These are phyloP conservation scores for Heliothis peltigera DNA, from an alignment of 2,888 invertebrate species.

Conservation along the genomic window DNA sequence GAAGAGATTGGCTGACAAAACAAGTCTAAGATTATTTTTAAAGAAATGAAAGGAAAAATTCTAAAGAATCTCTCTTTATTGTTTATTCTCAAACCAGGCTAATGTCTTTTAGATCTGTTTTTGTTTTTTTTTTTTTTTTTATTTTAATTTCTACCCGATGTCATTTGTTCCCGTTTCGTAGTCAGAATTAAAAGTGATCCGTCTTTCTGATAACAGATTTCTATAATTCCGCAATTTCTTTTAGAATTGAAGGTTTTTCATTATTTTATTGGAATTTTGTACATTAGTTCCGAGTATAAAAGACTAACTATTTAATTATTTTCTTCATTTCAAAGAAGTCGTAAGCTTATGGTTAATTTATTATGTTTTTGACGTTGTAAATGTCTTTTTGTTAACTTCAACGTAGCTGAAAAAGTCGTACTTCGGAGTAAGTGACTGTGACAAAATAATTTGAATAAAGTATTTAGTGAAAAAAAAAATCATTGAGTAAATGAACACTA, in stretches of 20 bases:
- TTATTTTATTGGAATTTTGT: neutral
- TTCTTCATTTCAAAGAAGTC: too few relatives aligned
- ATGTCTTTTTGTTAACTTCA: too few relatives aligned
- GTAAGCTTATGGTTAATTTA: too few relatives aligned
- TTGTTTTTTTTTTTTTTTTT: too few relatives aligned
- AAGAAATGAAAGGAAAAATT: neutral
- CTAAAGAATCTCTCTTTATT: slow-evolving; percentile 10
- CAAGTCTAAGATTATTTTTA: slow-evolving; percentile 30
- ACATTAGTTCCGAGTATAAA: too few relatives aligned
- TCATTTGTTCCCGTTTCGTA: neutral
- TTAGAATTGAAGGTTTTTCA: neutral
- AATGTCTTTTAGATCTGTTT: slow-evolving; percentile 8
- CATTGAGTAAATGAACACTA: neutral
- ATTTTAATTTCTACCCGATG: neutral
- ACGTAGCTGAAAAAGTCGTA: too few relatives aligned
- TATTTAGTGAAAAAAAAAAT: too few relatives aligned
- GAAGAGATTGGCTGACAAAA: slow-evolving; percentile 21
- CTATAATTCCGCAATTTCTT: neutral
- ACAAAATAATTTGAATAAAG: too few relatives aligned
- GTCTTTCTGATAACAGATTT: neutral
- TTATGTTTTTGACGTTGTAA: too few relatives aligned
- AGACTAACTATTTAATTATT: too few relatives aligned
- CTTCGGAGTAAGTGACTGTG: too few relatives aligned
- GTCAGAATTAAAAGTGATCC: neutral
- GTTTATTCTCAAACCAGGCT: slow-evolving; percentile 21